Conservation (phyloP, 2,797 vertebrate species). For the Bryconaethiops microstoma region DNA sequence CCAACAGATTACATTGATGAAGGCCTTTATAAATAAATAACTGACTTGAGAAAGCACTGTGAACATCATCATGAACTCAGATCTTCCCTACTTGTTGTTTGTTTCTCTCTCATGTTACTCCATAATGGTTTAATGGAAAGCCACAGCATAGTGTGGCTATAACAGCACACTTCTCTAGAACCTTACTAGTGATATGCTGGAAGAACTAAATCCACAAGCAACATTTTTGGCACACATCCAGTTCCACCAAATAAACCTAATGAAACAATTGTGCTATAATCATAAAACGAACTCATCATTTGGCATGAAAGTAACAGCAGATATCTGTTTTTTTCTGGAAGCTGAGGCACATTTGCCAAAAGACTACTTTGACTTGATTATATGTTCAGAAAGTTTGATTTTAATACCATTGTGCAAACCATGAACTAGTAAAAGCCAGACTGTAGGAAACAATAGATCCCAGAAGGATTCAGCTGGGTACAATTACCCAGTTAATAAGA, state of each 20-base stretch:
- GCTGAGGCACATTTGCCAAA: neutral
- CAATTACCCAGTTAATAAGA: conserved; percentile 7
- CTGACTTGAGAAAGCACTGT: neutral
- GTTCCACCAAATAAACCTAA: neutral
- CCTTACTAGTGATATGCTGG: neutral
- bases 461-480: neutral
- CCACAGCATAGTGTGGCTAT: neutral
- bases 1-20: neutral
- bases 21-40: neutral
- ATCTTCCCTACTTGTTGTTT: neutral
- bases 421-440: neutral
- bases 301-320: neutral
- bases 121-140: neutral
- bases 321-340: neutral
- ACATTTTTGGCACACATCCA: neutral
- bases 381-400: neutral
- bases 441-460: neutral
- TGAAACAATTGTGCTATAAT: neutral
- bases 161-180: neutral
- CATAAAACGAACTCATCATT: neutral
- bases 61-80: neutral
- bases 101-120: neutral
- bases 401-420: neutral
- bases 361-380: neutral
- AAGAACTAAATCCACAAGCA: neutral